A percentile compares a stretch with the other conserved stretches of the same genome.
phyloP scores from a whole-genome alignment of 2,888 invertebrate species.

The Cephus pulcher region DNA sequence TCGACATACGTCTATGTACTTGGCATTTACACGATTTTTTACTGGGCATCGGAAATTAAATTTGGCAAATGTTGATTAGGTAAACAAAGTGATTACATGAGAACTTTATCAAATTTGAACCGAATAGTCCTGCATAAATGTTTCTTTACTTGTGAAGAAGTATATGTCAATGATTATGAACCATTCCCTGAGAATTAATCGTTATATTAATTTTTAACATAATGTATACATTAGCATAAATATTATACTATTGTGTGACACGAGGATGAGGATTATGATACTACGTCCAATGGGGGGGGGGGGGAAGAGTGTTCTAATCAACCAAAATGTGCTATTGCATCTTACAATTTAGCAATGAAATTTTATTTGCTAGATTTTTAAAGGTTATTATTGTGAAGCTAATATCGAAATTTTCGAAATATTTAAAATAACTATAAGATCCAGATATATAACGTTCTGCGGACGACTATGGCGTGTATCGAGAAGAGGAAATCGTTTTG shows the following conservation, averaged over 20 bases:
- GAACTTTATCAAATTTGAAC: not conserved
- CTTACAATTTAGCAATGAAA: not conserved
- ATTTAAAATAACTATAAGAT: not conserved
- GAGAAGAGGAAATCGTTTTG: not conserved
- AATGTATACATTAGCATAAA: not conserved
- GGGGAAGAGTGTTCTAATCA: not conserved
- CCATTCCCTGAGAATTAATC: conserved; percentile 1
- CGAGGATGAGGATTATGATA: not conserved
- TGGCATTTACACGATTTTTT: too few species aligned
- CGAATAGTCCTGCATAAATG: not conserved
- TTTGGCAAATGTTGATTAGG: not conserved
- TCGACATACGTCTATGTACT: not conserved
- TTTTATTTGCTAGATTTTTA: not conserved
- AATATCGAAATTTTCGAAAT: not conserved
- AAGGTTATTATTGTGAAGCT: too few species aligned
- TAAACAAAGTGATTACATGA: not conserved
- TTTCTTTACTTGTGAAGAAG: not conserved
- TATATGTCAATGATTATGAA: not conserved
- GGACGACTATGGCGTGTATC: not conserved
- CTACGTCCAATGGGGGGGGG: not conserved
- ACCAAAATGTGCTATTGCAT: not conserved
- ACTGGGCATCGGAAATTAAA: not conserved
- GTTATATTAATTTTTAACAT: not conserved
- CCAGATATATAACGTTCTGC: not conserved
- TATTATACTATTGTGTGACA: not conserved